A percentile compares a stretch with the other conserved stretches of the same genome.
These are phyloP conservation scores for Sus cebifrons DNA, from an alignment of 2,797 vertebrate genomes.

Conservation along the genomic window DNA sequence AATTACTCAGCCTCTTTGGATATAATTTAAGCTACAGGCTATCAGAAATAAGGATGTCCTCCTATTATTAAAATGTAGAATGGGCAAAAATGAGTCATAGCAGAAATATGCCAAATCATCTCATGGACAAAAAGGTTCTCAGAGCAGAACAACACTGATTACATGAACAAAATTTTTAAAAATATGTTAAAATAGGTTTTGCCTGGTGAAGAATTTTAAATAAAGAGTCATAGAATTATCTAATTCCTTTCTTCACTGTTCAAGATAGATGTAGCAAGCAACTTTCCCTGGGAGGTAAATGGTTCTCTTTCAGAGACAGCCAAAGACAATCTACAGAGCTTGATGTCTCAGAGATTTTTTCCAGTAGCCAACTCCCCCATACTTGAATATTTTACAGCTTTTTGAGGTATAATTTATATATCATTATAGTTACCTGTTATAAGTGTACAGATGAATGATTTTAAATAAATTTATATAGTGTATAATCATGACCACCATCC, in stretches of 20 bases:
- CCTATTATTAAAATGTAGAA: constrained; percentile 6
- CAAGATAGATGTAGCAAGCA: not conserved
- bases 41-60: not conserved
- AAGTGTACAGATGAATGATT: not conserved
- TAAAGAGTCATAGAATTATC: constrained; percentile 7
- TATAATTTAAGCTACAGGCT: constrained; percentile 31
- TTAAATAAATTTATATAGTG: constrained; percentile 21
- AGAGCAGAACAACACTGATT: constrained; percentile 16
- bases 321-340: not conserved
- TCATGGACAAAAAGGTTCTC: constrained; percentile 16
- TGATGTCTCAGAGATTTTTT: not conserved
- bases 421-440: not conserved
- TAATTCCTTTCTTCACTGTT: not conserved
- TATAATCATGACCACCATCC: not conserved
- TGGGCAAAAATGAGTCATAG: not conserved
- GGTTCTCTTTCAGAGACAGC: not conserved
- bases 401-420: not conserved
- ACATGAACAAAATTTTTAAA: not conserved
- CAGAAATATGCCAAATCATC: constrained; percentile 13
- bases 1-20: not conserved
- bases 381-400: not conserved
- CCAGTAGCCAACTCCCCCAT: not conserved
- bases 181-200: not conserved
- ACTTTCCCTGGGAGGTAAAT: not conserved
- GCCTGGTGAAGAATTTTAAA: constrained; percentile 6